phyloP scores from a whole-genome alignment of 53 echinoderm and acorn worm genomes.

The Holothuria leucospilota region DNA sequence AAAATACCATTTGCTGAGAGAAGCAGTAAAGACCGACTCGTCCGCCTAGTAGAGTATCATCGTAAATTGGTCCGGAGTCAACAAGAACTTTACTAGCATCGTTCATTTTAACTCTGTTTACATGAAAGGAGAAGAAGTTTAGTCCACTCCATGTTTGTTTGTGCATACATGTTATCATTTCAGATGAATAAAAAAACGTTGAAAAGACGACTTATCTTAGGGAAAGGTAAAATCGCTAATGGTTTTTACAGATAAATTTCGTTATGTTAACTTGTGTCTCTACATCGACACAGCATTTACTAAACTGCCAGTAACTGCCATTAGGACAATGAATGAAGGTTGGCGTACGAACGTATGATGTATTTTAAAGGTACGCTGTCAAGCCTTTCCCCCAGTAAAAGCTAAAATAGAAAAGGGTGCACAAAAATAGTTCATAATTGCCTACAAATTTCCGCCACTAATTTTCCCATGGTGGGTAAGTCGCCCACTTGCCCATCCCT shows the following conservation, averaged over 20 bases:
- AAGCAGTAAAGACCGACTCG: conserved; percentile 94
- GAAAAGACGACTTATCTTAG: no score
- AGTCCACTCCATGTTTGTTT: background rate
- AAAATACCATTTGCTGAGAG: conserved; percentile 99
- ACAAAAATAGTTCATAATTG: background rate
- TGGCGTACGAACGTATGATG: no score
- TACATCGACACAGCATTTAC: no score
- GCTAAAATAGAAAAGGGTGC: background rate
- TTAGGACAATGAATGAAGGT: no score
- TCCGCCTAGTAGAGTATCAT: conserved; percentile 88
- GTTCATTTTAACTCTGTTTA: conserved; percentile 76
- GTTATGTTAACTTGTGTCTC: no score
- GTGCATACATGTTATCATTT: background rate
- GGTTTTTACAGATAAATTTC: no score
- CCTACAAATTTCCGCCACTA: no score
- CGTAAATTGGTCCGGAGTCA: conserved; percentile 91
- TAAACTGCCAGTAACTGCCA: no score
- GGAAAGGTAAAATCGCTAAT: no score
- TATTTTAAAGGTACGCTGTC: no score
- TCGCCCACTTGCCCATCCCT: no score
- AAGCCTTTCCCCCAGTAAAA: background rate
- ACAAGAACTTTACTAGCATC: conserved; percentile 84
- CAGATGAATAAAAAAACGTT: background rate
- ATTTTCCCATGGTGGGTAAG: no score
- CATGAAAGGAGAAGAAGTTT: background rate